phyloP scores from a whole-genome alignment of 2,888 invertebrate genomes.

The Ashinkailepas kermadecensis region DNA sequence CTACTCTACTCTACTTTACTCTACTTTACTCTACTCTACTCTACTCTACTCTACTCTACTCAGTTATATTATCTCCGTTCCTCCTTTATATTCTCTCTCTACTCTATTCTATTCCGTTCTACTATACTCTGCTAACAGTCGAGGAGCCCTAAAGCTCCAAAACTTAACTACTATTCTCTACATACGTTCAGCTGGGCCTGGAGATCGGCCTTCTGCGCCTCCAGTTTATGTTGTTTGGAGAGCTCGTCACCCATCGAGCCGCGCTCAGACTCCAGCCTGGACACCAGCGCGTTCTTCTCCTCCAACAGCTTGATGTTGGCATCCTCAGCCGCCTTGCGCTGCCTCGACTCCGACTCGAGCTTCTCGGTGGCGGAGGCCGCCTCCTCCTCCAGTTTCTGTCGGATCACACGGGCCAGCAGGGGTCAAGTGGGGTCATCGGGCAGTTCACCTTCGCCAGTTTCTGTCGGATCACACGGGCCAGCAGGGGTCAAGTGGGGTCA shows the following conservation, averaged over 20 bases:
- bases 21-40: too few species aligned
- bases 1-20: too few species aligned
- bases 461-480: too few species aligned
- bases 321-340: conserved; percentile 66
- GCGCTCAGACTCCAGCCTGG: conserved; percentile 22
- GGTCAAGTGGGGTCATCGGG: neutral
- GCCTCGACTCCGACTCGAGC: conserved; percentile 46
- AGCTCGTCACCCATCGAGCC: conserved; percentile 26
- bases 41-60: too few species aligned
- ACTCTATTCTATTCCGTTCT: too few species aligned
- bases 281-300: conserved; percentile 26
- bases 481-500: too few species aligned
- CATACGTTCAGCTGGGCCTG: conserved; percentile 89
- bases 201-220: conserved; percentile 80
- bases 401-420: neutral
- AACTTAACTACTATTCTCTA: neutral
- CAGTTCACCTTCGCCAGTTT: too few species aligned
- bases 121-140: too few species aligned
- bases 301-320: conserved; percentile 57
- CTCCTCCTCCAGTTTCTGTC: conserved; percentile 46
- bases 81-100: too few species aligned
- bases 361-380: conserved; percentile 46
- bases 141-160: too few species aligned
- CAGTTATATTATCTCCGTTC: too few species aligned
- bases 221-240: conserved; percentile 20